Evolutionary conservation across 2,888 invertebrate species (phyloP).

Genomic region (Raillietiella orientalis): DNA sequence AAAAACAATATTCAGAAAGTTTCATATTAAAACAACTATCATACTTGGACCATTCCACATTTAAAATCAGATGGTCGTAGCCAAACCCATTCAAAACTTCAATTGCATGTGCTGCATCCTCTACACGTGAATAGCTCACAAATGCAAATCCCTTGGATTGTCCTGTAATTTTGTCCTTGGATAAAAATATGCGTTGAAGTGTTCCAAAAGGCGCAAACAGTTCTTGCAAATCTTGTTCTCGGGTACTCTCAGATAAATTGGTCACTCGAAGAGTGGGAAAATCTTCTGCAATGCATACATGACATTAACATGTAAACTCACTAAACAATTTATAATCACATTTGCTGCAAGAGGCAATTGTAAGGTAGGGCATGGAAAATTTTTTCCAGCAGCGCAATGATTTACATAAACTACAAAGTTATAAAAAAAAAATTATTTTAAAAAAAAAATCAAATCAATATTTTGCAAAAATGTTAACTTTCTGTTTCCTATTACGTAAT

Average conservation of each 20-base stretch:
- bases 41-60: constrained; percentile 87
- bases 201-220: constrained; percentile 77
- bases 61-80: constrained; percentile 88
- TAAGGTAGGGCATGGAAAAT: too few species aligned
- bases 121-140: constrained; percentile 70
- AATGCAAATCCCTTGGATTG: constrained; percentile 93
- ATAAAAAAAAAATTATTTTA: too few species aligned
- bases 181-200: constrained; percentile 71
- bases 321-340: too few species aligned
- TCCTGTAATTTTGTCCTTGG: constrained; percentile 45
- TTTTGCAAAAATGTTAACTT: too few species aligned
- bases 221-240: constrained; percentile 75
- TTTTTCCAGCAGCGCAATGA: too few species aligned
- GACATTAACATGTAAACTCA: too few species aligned
- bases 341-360: too few species aligned
- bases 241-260: constrained; percentile 77
- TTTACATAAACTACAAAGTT: too few species aligned
- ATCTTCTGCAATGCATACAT: constrained; percentile 20
- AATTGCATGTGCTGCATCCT: constrained; percentile 76
- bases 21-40: too few species aligned
- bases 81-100: constrained; percentile 61
- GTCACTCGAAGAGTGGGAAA: constrained; percentile 74
- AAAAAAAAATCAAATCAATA: too few species aligned
- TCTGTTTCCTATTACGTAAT: too few species aligned
- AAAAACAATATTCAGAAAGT: too few species aligned